These are phyloP conservation scores for Porphyrio hochstetteri DNA, from an alignment of 2,113 vertebrate species.

Conservation along the genomic window DNA sequence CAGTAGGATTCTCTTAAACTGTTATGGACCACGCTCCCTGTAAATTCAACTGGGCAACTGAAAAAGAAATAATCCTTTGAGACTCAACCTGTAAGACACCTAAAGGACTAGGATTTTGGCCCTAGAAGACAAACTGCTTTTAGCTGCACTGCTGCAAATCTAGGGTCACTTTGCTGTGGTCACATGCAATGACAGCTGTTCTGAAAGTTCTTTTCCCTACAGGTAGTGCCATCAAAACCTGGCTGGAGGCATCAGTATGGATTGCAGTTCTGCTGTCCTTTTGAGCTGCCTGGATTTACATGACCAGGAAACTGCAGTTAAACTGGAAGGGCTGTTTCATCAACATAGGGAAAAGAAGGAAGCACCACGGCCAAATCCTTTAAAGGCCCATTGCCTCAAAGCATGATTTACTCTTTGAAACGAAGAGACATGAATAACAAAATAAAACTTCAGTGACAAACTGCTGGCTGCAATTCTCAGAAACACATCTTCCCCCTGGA, in stretches of 20 bases:
- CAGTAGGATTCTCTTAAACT: neutral
- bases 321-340: neutral
- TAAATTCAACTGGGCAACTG: neutral
- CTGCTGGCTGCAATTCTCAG: conserved; percentile 5
- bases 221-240: neutral
- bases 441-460: conserved; percentile 24
- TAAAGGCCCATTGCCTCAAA: neutral
- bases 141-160: neutral
- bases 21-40: neutral
- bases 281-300: neutral
- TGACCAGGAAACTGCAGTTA: neutral
- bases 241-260: neutral
- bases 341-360: neutral
- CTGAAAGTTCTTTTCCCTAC: neutral
- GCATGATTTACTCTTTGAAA: conserved; percentile 2
- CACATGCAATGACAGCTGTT: neutral
- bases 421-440: neutral
- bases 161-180: neutral
- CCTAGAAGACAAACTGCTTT: neutral
- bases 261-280: neutral
- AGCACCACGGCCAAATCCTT: neutral
- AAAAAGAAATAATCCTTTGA: neutral
- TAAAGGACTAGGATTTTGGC: neutral
- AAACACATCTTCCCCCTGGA: neutral
- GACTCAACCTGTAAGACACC: neutral